These are phyloP conservation scores for Phylloscopus trochilus DNA, from an alignment of 2,113 vertebrate species.

Conservation along the genomic window DNA sequence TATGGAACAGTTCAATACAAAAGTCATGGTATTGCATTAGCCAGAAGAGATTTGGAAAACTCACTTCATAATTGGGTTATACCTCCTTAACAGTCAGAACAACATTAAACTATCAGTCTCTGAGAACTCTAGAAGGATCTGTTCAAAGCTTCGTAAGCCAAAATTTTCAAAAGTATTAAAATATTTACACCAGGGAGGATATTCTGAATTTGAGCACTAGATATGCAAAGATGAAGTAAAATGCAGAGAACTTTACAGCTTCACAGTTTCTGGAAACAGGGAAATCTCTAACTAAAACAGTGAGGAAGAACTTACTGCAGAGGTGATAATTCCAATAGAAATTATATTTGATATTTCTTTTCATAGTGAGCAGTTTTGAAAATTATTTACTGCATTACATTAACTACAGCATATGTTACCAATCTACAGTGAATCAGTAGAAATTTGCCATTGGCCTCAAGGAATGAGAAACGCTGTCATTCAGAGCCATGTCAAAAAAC, in stretches of 20 bases:
- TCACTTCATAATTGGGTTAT: background rate
- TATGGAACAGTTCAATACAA: background rate
- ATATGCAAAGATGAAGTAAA: background rate
- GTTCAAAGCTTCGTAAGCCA: background rate
- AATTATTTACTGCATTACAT: background rate
- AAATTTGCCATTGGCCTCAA: background rate
- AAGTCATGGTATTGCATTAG: background rate
- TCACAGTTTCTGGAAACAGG: background rate
- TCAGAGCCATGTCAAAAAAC: background rate
- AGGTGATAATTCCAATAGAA: background rate
- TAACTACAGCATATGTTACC: background rate
- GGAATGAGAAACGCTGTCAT: background rate
- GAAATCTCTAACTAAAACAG: rapidly evolving
- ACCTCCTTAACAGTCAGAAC: background rate
- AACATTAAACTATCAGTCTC: background rate
- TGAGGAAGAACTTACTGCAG: background rate
- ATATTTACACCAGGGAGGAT: background rate
- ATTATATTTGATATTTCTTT: background rate
- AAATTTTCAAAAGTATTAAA: background rate
- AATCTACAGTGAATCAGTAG: background rate
- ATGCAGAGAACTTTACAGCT: background rate
- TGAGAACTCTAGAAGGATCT: background rate
- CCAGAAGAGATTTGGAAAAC: background rate
- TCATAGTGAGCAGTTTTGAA: background rate
- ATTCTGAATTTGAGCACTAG: background rate